A percentile compares a stretch with the other conserved stretches of the same genome.
Conservation (phyloP, 2,888 invertebrate species). For the Diarsia dahlii region DNA sequence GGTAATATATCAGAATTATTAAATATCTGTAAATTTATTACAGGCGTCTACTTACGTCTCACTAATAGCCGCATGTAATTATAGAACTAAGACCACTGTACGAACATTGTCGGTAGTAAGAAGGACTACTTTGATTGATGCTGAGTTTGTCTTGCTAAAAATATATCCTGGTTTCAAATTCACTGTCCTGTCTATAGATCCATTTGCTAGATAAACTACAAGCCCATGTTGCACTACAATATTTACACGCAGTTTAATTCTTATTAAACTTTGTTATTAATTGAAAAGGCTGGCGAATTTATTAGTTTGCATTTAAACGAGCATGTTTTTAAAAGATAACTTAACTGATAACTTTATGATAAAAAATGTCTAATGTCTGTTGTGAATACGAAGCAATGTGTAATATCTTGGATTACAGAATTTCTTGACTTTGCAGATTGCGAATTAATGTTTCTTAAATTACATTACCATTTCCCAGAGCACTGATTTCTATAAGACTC, state of each 20-base stretch:
- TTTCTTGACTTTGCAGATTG: slow-evolving; percentile 36
- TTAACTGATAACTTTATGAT: slow-evolving; percentile 29
- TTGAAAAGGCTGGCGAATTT: slow-evolving; percentile 31
- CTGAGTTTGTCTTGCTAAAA: slow-evolving; percentile 40
- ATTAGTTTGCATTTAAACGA: slow-evolving; percentile 43
- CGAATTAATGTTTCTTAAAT: slow-evolving; percentile 59
- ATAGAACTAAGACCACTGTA: slow-evolving; percentile 59
- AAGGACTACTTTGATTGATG: slow-evolving; percentile 52
- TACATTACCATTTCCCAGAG: slow-evolving; percentile 66
- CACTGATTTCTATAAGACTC: slow-evolving; percentile 80
- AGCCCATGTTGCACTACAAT: slow-evolving; percentile 9
- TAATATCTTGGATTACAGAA: slow-evolving; percentile 25
- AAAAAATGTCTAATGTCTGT: slow-evolving; percentile 37
- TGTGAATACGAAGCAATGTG: slow-evolving; percentile 7
- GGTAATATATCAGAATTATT: slow-evolving; percentile 71
- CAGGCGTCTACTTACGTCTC: slow-evolving; percentile 66
- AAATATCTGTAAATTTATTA: slow-evolving; percentile 72
- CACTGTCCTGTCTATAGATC: slow-evolving; percentile 9
- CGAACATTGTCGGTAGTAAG: slow-evolving; percentile 51
- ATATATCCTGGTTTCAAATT: slow-evolving; percentile 24
- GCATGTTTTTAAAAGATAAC: slow-evolving; percentile 33
- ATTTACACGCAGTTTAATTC: slow-evolving; percentile 11
- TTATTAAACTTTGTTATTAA: slow-evolving; percentile 41
- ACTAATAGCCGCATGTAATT: slow-evolving; percentile 68
- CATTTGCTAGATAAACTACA: slow-evolving; percentile 36